Conservation (phyloP, 2,113 vertebrate species). For the Aptenodytes patagonicus region DNA sequence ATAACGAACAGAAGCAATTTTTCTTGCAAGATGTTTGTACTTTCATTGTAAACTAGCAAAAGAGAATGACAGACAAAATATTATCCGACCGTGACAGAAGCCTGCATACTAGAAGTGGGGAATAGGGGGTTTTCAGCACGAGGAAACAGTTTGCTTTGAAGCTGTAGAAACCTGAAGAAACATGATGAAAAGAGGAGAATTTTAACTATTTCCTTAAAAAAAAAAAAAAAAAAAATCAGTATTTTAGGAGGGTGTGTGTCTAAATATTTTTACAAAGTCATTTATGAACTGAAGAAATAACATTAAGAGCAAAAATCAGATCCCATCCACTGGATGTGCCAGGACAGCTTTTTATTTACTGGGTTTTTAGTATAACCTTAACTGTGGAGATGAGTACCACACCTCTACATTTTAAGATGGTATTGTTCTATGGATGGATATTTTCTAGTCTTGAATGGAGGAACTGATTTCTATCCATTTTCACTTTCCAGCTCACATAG, state of each 20-base stretch:
- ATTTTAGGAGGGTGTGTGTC: background rate
- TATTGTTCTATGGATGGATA: background rate
- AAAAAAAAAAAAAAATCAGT: background rate
- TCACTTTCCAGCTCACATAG: background rate
- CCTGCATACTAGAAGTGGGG: background rate
- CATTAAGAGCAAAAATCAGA: background rate
- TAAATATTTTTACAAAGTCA: background rate
- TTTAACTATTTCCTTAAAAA: background rate
- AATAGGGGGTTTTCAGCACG: background rate
- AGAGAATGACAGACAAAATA: background rate
- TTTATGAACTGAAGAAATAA: background rate
- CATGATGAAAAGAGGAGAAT: background rate
- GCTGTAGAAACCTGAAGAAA: background rate
- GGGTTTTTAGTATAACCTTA: background rate
- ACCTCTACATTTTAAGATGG: background rate
- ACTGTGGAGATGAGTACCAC: background rate
- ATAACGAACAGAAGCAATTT: background rate
- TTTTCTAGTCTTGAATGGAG: background rate
- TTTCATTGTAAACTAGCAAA: background rate
- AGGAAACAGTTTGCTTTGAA: background rate
- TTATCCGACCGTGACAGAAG: background rate
- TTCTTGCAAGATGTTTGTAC: background rate
- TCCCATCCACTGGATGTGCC: background rate
- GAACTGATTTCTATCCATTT: background rate
- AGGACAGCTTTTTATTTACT: background rate